Evolutionary conservation across 2,113 vertebrate species (phyloP).

Genomic region (Aleadryas rufinucha): DNA sequence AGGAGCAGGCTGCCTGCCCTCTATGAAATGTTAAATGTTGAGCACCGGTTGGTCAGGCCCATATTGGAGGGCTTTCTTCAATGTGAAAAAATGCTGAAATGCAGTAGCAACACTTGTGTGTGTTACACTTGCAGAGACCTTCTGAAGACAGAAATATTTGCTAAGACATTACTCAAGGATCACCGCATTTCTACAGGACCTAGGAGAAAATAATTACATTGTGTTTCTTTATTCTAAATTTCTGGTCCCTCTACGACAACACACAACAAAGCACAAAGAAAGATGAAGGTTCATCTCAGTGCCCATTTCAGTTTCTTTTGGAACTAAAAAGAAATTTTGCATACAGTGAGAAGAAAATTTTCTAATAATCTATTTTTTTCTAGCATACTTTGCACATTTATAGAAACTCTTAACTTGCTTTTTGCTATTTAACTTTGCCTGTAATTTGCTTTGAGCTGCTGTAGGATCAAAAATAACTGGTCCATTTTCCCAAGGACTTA

Average conservation of each 20-base stretch:
- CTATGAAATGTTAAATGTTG: not conserved
- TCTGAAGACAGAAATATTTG: not conserved
- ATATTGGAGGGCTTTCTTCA: accelerated
- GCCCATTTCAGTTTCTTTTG: not conserved
- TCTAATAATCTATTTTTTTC: not conserved
- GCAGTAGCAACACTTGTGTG: not conserved
- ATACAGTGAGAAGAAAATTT: not conserved
- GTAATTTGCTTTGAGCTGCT: not conserved
- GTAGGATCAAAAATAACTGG: not conserved
- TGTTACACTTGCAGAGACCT: not conserved
- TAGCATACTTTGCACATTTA: not conserved
- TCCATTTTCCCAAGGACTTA: not conserved
- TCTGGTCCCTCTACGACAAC: not conserved
- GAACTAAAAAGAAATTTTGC: not conserved
- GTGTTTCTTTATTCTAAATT: not conserved
- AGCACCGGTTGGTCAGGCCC: not conserved
- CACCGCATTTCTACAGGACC: not conserved
- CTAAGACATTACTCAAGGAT: not conserved
- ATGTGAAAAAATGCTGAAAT: not conserved
- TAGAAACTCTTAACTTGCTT: not conserved
- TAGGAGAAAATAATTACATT: not conserved
- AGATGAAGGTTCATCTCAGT: not conserved
- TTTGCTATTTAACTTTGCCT: not conserved
- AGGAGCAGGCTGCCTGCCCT: not conserved
- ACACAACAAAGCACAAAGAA: not conserved